phyloP scores from a whole-genome alignment of 1,140 invertebrate species.

The Orius insidiosus region DNA sequence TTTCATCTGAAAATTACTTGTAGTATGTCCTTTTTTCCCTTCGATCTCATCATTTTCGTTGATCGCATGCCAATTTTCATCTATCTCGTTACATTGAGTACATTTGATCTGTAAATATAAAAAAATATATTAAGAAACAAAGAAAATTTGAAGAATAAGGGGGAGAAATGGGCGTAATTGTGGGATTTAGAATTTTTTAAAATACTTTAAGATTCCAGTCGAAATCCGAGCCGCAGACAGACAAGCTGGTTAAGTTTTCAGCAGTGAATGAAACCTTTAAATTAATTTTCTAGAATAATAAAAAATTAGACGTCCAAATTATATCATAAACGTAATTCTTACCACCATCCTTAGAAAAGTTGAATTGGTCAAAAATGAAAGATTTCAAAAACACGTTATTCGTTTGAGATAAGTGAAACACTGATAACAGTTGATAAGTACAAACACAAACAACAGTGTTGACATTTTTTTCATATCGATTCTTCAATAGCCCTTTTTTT shows the following conservation, averaged over 20 bases:
- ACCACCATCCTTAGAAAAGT: too few relatives aligned
- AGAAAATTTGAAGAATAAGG: neutral
- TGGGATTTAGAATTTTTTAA: too few relatives aligned
- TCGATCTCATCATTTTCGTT: constrained; percentile 8
- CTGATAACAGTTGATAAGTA: too few relatives aligned
- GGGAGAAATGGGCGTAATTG: neutral
- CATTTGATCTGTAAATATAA: constrained; percentile 12
- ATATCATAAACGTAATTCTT: too few relatives aligned
- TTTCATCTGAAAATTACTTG: constrained; percentile 15
- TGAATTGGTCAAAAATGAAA: too few relatives aligned
- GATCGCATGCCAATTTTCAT: constrained; percentile 15
- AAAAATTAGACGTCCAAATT: neutral
- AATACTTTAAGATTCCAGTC: constrained; percentile 11
- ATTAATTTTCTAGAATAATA: constrained; percentile 11
- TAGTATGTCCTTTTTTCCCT: constrained; percentile 6
- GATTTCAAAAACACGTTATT: too few relatives aligned
- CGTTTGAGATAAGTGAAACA: too few relatives aligned
- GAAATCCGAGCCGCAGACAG: constrained; percentile 4
- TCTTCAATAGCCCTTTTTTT: too few relatives aligned
- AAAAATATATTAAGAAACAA: neutral
- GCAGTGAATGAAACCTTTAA: constrained; percentile 10
- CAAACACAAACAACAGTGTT: too few relatives aligned
- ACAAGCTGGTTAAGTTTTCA: constrained; percentile 10
- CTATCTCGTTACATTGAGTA: constrained; percentile 12
- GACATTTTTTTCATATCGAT: too few relatives aligned